Conservation (phyloP, 1,140 invertebrate species). For the Pemphigus obesinymphae region DNA sequence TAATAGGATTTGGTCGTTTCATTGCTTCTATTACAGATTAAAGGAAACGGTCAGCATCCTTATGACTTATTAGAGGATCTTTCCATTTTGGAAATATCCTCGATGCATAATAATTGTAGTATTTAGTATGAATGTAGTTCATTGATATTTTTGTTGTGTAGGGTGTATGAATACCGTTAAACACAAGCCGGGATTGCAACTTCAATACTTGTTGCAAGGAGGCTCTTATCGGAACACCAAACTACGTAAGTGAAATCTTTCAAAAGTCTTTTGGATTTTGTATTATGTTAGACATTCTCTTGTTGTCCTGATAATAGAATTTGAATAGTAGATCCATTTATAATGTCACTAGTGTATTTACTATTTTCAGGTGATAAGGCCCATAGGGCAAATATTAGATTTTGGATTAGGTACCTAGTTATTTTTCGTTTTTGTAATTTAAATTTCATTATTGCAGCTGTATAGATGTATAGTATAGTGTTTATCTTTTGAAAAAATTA, state of each 20-base stretch:
- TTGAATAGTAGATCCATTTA: neutral
- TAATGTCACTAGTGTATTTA: neutral
- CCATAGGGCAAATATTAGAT: constrained; percentile 8
- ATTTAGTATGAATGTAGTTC: no score
- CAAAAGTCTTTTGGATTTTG: neutral
- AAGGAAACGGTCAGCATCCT: constrained; percentile 6
- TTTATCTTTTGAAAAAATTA: neutral
- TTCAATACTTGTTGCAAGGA: constrained; percentile 42
- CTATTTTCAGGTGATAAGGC: neutral
- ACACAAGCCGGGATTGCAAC: constrained; percentile 42
- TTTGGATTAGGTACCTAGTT: constrained; percentile 13
- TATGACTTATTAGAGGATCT: neutral
- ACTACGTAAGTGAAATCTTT: constrained; percentile 32
- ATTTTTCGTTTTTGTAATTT: constrained; percentile 9
- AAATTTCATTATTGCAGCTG: constrained; percentile 1
- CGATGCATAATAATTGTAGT: neutral
- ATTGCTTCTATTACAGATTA: neutral
- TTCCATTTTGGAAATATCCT: neutral
- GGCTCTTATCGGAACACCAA: constrained; percentile 40
- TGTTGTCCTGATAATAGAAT: neutral
- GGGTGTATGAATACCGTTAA: constrained; percentile 40
- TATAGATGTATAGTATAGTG: neutral
- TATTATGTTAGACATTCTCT: neutral
- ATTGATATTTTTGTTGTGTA: no score
- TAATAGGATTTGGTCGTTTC: neutral